Evolutionary conservation across 2,888 invertebrate species (phyloP), one percentile per base, ranked within the genome.

Genomic region (Caenorhabditis virilis): DNA sequence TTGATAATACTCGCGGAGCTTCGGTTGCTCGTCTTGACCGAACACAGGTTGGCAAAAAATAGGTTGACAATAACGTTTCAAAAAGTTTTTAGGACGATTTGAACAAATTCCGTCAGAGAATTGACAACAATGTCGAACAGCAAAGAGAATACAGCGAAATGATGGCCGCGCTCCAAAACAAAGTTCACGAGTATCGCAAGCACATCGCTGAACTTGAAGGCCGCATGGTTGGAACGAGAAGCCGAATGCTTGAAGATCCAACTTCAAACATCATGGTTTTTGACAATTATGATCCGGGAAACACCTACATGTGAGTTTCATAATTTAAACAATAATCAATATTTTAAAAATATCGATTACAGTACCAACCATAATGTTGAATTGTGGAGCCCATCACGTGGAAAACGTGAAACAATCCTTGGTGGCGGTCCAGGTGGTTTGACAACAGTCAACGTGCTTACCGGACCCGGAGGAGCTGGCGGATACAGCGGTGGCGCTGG

Each of bases 111-210:
- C 71, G 68, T 27, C 74, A 80, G 53, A 65, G 82, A 30, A 82
- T 82, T 52, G 82, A 82, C 67, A 78, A 77, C 62, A 82, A 76
- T 55, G 82, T 79, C 30, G 80, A 79, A 53, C 78, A 82, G 60
- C 82, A 82, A 53, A 58, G 66, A 23, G 82, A 82, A 52, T 82
- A 80, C 58, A 78, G 78, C 16, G 81, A 82, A 47, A 77, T 82
- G 72, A 78, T 82, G 72, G 65, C 67, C 38, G 72, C 76, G 13
- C 76, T 82, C 49, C 82, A 82, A 56, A 76, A 74, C 51, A 82
- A 82, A 72, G 78, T 78, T 2, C 72, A 72, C 39, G 82, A 82
- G 54, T 82, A 82, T 54, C 79, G 82, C 41, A 78, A 76, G 35
- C 81, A 82, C 56, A 80, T 82, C 54, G 74, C 78, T 22, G 78